phyloP scores from a whole-genome alignment of 2,888 invertebrate species.

The Lepas anatifera region DNA sequence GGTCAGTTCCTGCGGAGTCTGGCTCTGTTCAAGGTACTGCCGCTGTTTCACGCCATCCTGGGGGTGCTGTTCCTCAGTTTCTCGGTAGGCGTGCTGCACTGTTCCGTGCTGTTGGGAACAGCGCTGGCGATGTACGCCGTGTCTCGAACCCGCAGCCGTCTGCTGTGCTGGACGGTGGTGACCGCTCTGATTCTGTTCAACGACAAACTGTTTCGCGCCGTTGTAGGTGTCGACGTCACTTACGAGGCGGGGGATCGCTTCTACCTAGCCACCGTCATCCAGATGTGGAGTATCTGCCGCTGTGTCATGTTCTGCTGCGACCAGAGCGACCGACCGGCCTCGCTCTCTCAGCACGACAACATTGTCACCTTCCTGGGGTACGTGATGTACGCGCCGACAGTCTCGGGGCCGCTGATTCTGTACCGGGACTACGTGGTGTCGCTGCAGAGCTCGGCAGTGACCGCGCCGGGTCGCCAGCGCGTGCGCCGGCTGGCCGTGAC shows the following conservation, averaged over 20 bases:
- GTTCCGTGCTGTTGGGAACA: background rate
- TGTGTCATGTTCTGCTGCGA: background rate
- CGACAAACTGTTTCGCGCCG: background rate
- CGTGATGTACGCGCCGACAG: background rate
- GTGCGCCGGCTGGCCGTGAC: background rate
- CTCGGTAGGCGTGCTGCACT: background rate
- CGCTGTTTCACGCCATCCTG: background rate
- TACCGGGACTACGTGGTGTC: background rate
- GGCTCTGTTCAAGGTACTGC: background rate
- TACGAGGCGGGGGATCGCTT: background rate
- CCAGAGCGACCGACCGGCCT: background rate
- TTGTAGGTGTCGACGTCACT: background rate
- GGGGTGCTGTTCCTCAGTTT: background rate
- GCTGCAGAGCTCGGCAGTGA: background rate
- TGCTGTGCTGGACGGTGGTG: background rate
- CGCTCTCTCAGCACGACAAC: background rate
- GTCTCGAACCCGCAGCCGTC: background rate
- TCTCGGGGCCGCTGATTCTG: background rate
- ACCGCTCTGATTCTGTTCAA: background rate
- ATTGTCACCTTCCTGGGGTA: background rate
- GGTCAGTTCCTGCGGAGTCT: background rate
- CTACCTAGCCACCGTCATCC: background rate
- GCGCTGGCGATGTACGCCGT: background rate
- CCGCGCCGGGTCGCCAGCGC: background rate
- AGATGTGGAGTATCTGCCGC: background rate